Evolutionary conservation across 2,888 invertebrate species (phyloP).

Genomic region (Uropetala carovei): DNA sequence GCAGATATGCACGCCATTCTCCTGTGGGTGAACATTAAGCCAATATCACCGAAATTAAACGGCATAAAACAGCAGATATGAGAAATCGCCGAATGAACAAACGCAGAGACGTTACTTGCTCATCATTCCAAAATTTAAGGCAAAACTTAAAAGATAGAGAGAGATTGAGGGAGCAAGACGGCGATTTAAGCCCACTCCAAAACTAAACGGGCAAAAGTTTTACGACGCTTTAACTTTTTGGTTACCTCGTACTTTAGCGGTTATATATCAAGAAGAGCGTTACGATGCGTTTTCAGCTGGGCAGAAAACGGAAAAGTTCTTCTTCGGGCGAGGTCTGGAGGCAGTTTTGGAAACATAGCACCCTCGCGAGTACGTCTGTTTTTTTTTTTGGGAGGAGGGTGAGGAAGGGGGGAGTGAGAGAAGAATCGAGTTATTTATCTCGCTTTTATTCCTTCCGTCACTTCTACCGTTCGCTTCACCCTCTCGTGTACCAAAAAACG

Average conservation of each 20-base stretch:
- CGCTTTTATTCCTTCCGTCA: not conserved
- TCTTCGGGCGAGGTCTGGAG: not conserved
- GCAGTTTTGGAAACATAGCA: slow-evolving; percentile 3
- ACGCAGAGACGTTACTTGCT: not conserved
- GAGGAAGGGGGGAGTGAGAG: not conserved
- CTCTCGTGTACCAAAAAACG: not conserved
- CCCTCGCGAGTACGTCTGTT: not conserved
- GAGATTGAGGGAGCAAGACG: too few relatives aligned
- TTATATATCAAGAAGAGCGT: not conserved
- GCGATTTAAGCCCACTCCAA: not conserved
- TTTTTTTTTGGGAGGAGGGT: not conserved
- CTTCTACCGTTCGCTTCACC: not conserved
- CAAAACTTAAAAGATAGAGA: not conserved
- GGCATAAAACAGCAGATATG: too few relatives aligned
- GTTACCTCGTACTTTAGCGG: not conserved
- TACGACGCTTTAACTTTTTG: not conserved
- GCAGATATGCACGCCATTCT: too few relatives aligned
- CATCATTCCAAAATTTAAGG: not conserved
- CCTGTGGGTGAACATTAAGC: too few relatives aligned
- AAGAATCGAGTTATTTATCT: not conserved
- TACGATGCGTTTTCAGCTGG: not conserved
- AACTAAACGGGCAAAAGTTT: not conserved
- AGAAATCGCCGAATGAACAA: too few relatives aligned
- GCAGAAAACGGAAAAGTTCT: not conserved
- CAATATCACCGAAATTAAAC: too few relatives aligned